Percentiles rank a stretch among this genome's conserved stretches.
phyloP scores from a whole-genome alignment of 2,113 vertebrate species.

The Lampris incognitus region DNA sequence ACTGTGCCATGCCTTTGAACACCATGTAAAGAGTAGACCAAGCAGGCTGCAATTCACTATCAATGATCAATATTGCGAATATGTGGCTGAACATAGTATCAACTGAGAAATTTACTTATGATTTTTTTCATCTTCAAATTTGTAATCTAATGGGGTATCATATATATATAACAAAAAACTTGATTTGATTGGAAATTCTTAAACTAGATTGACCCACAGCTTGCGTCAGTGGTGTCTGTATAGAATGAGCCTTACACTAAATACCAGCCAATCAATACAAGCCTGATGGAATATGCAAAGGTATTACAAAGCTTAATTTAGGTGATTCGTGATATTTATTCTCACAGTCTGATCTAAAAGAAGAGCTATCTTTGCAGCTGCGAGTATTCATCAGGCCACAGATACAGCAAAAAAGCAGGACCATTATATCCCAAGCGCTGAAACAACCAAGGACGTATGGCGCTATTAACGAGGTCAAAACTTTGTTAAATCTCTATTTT shows the following conservation, averaged over 20 bases:
- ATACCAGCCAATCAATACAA: neutral
- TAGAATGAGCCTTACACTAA: neutral
- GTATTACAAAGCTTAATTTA: too few relatives aligned
- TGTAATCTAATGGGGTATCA: neutral
- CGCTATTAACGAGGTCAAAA: neutral
- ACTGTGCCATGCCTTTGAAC: too few relatives aligned
- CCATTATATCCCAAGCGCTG: neutral
- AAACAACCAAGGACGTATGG: neutral
- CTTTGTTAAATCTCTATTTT: neutral
- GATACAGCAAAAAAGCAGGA: neutral
- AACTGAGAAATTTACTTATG: too few relatives aligned
- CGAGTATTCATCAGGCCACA: neutral
- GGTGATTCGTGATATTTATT: too few relatives aligned
- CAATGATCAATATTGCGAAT: too few relatives aligned
- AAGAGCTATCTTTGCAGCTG: neutral
- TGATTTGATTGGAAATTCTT: neutral
- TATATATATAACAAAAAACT: neutral
- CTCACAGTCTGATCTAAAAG: too few relatives aligned
- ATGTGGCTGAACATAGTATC: too few relatives aligned
- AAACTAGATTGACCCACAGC: neutral
- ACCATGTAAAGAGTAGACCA: too few relatives aligned
- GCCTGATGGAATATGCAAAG: too few relatives aligned
- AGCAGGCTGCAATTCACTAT: too few relatives aligned
- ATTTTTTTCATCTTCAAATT: neutral
- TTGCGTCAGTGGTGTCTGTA: neutral